These are phyloP conservation scores for Cottoperca gobio DNA, from an alignment of 2,797 vertebrate genomes.

Conservation along the genomic window DNA sequence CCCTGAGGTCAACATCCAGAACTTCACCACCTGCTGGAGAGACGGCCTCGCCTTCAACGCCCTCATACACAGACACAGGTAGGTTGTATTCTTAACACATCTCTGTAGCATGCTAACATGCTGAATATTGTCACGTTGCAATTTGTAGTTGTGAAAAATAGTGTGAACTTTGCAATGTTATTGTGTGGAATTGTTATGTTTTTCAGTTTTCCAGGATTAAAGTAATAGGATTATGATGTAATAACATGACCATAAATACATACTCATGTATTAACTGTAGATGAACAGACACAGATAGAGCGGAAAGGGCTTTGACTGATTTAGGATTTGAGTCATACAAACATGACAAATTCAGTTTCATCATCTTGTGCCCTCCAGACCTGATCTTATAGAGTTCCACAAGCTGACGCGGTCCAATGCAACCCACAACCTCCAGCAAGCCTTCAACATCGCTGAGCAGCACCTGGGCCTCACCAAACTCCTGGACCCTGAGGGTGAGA, in stretches of 20 bases:
- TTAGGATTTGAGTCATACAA: background rate
- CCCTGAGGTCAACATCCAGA: slow-evolving; percentile 96
- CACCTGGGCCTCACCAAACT: slow-evolving; percentile 95
- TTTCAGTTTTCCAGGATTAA: background rate
- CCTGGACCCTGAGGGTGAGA: slow-evolving; percentile 93
- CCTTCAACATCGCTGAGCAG: slow-evolving; percentile 94
- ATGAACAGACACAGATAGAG: background rate
- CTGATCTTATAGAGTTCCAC: slow-evolving; percentile 94
- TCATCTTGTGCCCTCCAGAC: slow-evolving; percentile 76
- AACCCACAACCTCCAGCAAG: slow-evolving; percentile 95
- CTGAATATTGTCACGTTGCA: background rate
- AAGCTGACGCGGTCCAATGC: slow-evolving; percentile 95
- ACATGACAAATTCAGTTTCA: background rate
- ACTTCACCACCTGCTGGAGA: slow-evolving; percentile 97
- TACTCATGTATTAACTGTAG: background rate
- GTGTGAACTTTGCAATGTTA: no score
- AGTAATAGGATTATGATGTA: background rate
- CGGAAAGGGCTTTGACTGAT: background rate
- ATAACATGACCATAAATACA: background rate
- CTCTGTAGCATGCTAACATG: background rate
- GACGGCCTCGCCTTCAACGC: slow-evolving; percentile 96
- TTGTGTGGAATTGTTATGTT: background rate
- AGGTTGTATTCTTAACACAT: background rate
- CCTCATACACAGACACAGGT: slow-evolving; percentile 97
- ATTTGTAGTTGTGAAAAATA: background rate